Percentiles rank a stretch among this genome's conserved stretches.
These are phyloP conservation scores for Diplosoma virens DNA, from an alignment of 23 tunicate genomes.

Conservation along the genomic window DNA sequence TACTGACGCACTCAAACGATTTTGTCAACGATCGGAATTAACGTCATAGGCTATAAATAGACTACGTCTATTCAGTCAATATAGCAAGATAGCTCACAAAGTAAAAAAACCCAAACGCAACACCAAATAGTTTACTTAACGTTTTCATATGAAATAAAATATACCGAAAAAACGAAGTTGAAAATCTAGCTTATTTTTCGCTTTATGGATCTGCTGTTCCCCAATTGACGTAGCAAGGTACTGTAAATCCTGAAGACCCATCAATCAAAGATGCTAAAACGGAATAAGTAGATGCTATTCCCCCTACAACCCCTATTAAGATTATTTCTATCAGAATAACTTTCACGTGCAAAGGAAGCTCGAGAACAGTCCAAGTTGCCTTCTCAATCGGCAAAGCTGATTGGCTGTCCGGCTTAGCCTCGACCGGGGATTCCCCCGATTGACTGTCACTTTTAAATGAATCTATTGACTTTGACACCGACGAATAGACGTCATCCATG, in stretches of 20 bases:
- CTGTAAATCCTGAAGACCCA: constrained; percentile 88
- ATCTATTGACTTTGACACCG: neutral
- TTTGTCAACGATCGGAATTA: too few species aligned
- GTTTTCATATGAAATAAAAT: too few species aligned
- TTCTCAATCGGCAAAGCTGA: neutral
- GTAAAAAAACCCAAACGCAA: too few species aligned
- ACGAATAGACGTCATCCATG: neutral
- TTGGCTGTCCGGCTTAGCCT: neutral
- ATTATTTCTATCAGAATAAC: constrained; percentile 68
- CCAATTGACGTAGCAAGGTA: constrained; percentile 86
- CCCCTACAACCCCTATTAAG: constrained; percentile 69
- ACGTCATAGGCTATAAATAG: too few species aligned
- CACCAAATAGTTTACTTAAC: too few species aligned
- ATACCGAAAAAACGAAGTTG: too few species aligned
- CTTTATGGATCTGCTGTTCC: constrained; percentile 42
- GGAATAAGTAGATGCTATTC: constrained; percentile 66
- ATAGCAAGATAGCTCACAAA: too few species aligned
- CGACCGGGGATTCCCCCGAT: neutral
- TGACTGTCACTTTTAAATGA: neutral
- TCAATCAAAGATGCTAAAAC: constrained; percentile 43
- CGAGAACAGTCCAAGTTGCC: constrained; percentile 32
- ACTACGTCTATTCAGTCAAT: too few species aligned
- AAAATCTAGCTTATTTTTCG: too few species aligned
- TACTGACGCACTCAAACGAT: too few species aligned
- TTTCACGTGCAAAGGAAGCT: constrained; percentile 48